Evolutionary conservation across 2,113 vertebrate genomes (phyloP).

Genomic region (Puntigrus tetrazona): DNA sequence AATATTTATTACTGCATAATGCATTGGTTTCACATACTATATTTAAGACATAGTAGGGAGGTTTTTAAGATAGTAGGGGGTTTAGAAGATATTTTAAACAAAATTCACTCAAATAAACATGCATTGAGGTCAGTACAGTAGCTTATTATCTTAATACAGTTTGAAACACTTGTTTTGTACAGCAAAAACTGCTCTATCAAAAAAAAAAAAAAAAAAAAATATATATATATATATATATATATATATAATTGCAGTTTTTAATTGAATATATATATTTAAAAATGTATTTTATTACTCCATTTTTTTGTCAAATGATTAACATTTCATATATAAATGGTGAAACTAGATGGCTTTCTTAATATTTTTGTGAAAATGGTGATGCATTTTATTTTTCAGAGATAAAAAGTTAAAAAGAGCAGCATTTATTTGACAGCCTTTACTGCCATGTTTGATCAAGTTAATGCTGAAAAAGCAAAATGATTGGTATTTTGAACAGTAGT

Average conservation of each 20-base stretch:
- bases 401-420: background rate
- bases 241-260: no score
- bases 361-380: no score
- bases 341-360: no score
- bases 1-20: constrained; percentile 14
- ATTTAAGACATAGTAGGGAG: background rate
- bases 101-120: background rate
- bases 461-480: background rate
- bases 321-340: no score
- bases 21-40: background rate
- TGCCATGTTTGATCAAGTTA: background rate
- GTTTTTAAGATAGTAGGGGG: background rate
- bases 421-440: background rate
- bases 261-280: no score
- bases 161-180: background rate
- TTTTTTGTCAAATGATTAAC: no score
- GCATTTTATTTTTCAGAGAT: background rate
- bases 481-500: background rate
- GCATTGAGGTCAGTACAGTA: background rate
- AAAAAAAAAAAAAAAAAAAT: no score
- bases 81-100: background rate
- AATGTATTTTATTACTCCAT: no score
- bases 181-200: no score
- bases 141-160: background rate
- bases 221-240: no score